Evolutionary conservation across 2,797 vertebrate genomes (phyloP).

Genomic region (Mus minutoides): DNA sequence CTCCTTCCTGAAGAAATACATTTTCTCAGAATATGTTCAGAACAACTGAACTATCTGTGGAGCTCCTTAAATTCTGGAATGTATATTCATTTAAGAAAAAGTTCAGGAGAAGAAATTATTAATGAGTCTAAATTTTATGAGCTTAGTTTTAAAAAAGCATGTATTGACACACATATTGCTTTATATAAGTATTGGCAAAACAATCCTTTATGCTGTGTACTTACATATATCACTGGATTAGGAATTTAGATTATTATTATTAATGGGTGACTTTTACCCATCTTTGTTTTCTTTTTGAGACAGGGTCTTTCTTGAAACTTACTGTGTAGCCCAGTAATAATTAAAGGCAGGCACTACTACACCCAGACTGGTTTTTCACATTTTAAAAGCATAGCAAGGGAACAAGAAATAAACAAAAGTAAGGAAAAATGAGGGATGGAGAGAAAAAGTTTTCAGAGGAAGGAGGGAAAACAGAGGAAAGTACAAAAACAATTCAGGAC

Average conservation of each 20-base stretch:
- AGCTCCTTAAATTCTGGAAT: conserved; percentile 29
- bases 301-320: neutral
- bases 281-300: neutral
- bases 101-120: neutral
- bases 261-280: neutral
- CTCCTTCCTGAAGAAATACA: conserved; percentile 17
- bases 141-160: neutral
- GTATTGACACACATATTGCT: neutral
- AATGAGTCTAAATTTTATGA: neutral
- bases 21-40: conserved; percentile 4
- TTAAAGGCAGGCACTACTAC: neutral
- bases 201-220: neutral
- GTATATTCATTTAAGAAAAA: conserved; percentile 10
- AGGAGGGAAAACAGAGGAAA: neutral
- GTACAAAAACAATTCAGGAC: neutral
- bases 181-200: neutral
- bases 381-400: neutral
- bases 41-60: neutral
- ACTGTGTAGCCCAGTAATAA: neutral
- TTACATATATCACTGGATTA: neutral
- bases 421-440: neutral
- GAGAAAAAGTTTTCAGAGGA: neutral
- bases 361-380: neutral
- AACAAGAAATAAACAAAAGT: neutral
- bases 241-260: neutral